Evolutionary conservation across 53 echinoderm and acorn worm genomes (phyloP).

Genomic region (Actinopyga echinites): DNA sequence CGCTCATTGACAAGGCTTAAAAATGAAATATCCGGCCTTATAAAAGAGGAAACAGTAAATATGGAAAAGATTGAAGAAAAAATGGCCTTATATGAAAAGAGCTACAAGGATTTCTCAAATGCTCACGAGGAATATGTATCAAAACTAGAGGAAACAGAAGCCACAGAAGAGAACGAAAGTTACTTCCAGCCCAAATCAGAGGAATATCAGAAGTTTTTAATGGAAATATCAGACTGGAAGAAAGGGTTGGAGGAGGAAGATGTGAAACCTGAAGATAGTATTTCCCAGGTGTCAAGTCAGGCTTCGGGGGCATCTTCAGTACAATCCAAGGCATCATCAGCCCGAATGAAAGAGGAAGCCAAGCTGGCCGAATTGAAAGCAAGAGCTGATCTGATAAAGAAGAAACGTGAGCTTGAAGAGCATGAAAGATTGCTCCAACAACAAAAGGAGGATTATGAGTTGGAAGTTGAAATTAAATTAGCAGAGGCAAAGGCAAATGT

Average conservation of each 20-base stretch:
- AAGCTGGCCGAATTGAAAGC: slow-evolving; percentile 4
- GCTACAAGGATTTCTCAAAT: neutral
- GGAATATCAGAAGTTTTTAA: neutral
- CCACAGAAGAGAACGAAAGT: neutral
- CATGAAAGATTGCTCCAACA: neutral
- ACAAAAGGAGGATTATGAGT: neutral
- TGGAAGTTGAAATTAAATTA: slow-evolving; percentile 13
- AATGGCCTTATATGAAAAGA: neutral
- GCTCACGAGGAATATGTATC: neutral
- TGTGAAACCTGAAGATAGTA: slow-evolving; percentile 5
- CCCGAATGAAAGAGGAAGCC: neutral
- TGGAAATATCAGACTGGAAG: neutral
- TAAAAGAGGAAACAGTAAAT: neutral
- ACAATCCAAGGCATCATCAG: neutral
- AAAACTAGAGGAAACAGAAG: neutral
- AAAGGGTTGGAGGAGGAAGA: neutral
- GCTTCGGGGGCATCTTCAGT: neutral
- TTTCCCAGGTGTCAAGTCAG: slow-evolving; percentile 5
- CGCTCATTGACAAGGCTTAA: neutral
- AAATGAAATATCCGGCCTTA: neutral
- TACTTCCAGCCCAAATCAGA: neutral
- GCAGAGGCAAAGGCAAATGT: slow-evolving; percentile 17
- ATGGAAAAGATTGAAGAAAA: neutral
- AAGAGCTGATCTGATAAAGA: slow-evolving; percentile 4
- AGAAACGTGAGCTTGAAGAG: neutral